phyloP scores from a whole-genome alignment of 2,888 invertebrate genomes.

The Eudasyphora cyanicolor region DNA sequence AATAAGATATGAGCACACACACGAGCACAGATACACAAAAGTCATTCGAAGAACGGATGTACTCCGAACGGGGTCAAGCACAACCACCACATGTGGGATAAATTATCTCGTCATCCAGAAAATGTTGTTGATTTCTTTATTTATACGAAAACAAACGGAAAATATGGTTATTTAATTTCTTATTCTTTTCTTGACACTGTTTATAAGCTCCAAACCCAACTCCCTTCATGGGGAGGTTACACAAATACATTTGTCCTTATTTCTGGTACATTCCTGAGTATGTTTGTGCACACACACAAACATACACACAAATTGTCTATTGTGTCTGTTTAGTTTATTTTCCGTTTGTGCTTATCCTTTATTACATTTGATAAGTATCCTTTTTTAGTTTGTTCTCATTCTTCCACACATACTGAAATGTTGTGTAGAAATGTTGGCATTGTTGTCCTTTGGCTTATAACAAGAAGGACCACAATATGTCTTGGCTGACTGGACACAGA shows the following conservation, averaged over 20 bases:
- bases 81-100: slow-evolving; percentile 11
- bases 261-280: background rate
- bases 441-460: slow-evolving; percentile 40
- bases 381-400: slow-evolving; percentile 58
- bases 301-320: too few species aligned
- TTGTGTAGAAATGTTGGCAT: slow-evolving; percentile 56
- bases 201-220: background rate
- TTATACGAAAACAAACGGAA: slow-evolving; percentile 67
- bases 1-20: background rate
- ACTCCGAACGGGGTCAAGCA: background rate
- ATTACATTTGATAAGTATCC: slow-evolving; percentile 69
- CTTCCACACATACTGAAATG: too few species aligned
- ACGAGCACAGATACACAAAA: background rate
- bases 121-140: slow-evolving; percentile 75
- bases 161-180: slow-evolving; percentile 49
- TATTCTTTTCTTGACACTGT: background rate
- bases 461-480: background rate
- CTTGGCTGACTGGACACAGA: background rate
- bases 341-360: slow-evolving; percentile 45
- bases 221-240: slow-evolving; percentile 3
- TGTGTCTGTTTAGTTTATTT: slow-evolving; percentile 67
- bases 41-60: background rate
- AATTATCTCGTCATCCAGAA: slow-evolving; percentile 71
- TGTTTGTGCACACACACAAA: slow-evolving; percentile 69
- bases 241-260: slow-evolving; percentile 14